Evolutionary conservation across 2,888 invertebrate genomes (phyloP).

Genomic region (Pomacea canaliculata): DNA sequence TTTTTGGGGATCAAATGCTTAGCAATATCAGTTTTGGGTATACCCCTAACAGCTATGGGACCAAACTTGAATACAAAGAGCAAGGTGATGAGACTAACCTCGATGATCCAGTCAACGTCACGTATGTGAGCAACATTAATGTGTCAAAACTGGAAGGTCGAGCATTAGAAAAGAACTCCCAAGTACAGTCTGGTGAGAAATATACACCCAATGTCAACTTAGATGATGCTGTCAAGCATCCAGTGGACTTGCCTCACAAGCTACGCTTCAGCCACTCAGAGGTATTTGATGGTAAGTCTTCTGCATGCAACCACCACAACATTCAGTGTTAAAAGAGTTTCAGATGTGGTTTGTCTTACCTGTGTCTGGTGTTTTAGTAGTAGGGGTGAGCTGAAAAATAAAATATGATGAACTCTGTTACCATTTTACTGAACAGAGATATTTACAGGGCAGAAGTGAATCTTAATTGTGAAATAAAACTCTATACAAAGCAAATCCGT

Average conservation of each 20-base stretch:
- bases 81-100: constrained; percentile 45
- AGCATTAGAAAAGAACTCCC: not conserved
- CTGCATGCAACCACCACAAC: too few relatives aligned
- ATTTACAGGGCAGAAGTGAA: too few relatives aligned
- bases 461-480: too few relatives aligned
- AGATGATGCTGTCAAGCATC: constrained; percentile 78
- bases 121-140: constrained; percentile 20
- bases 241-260: constrained; percentile 87
- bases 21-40: constrained; percentile 7
- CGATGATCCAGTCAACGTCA: constrained; percentile 31
- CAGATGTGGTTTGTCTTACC: not conserved
- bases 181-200: constrained; percentile 24
- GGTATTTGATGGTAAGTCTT: constrained; percentile 88
- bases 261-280: constrained; percentile 88
- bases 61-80: not conserved
- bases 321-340: too few relatives aligned
- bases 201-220: constrained; percentile 71
- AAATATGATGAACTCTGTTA: not conserved
- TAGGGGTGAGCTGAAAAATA: not conserved
- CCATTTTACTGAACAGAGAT: too few relatives aligned
- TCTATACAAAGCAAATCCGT: too few relatives aligned
- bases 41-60: not conserved
- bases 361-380: not conserved
- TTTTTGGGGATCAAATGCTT: constrained; percentile 31
- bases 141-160: constrained; percentile 5